phyloP scores from a whole-genome alignment of 2,797 vertebrate species.

The Alosa sapidissima region DNA sequence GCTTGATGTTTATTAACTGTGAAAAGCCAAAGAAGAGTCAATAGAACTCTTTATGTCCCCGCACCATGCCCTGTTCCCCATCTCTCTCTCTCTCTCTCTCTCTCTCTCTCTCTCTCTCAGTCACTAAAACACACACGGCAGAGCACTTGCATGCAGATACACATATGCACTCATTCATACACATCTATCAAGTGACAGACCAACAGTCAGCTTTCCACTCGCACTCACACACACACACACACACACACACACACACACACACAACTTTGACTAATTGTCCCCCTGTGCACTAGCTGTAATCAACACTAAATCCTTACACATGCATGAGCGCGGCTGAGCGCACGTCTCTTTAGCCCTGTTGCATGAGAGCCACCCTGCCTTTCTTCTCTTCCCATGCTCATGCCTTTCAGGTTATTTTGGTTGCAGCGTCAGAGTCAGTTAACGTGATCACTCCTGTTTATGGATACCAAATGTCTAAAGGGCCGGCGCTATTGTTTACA shows the following conservation, averaged over 20 bases:
- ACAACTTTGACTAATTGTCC: not conserved
- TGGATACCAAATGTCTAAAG: slow-evolving; percentile 21
- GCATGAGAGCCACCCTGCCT: slow-evolving; percentile 7
- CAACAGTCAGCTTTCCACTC: not conserved
- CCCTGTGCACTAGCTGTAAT: not conserved
- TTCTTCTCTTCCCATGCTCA: not conserved
- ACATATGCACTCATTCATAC: not conserved
- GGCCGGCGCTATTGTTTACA: slow-evolving; percentile 46
- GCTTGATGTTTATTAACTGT: not conserved
- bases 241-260: not conserved
- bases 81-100: not conserved
- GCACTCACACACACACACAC: not conserved
- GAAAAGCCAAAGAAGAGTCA: slow-evolving; percentile 10
- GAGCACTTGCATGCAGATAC: not conserved
- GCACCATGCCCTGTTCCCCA: not conserved
- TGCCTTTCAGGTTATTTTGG: slow-evolving; percentile 38
- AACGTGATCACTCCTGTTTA: slow-evolving; percentile 37
- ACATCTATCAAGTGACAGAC: not conserved
- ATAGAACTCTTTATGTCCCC: not conserved
- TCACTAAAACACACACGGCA: not conserved
- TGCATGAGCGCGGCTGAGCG: not conserved
- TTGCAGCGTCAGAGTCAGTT: not conserved
- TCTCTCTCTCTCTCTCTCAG: not conserved
- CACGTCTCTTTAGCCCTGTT: not conserved
- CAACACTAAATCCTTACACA: not conserved